Percentiles rank a stretch among this genome's conserved stretches.
Conservation (phyloP, 2,797 vertebrate species). For the Aphelocoma californica region DNA sequence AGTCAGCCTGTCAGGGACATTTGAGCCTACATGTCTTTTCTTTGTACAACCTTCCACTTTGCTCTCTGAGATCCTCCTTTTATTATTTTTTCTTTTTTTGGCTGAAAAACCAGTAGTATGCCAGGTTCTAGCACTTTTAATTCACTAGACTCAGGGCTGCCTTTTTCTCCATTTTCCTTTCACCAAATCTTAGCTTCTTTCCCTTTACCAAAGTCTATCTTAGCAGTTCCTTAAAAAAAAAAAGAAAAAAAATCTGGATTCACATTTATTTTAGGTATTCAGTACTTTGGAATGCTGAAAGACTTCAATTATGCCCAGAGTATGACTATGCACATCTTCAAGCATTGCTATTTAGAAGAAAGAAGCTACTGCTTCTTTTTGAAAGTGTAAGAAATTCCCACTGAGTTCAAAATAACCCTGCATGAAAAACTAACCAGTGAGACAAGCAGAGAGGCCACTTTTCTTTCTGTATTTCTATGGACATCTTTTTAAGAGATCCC, state of each 20-base stretch:
- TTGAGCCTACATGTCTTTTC: not conserved
- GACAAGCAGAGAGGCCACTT: not conserved
- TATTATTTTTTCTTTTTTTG: not conserved
- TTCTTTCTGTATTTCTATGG: constrained; percentile 30
- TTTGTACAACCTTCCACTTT: not conserved
- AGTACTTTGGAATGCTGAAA: constrained; percentile 27
- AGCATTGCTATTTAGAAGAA: constrained; percentile 9
- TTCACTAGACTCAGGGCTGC: not conserved
- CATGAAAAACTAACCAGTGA: not conserved
- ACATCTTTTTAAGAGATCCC: constrained; percentile 53
- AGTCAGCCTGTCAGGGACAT: not conserved
- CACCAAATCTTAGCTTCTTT: not conserved
- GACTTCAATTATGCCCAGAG: not conserved
- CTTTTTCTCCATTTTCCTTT: not conserved
- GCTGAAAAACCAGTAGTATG: not conserved
- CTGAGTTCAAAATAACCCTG: not conserved
- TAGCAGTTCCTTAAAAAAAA: not conserved
- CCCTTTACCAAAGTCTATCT: not conserved
- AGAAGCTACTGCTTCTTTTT: not conserved
- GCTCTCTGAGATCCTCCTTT: not conserved
- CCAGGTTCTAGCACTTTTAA: not conserved
- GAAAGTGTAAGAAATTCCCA: not conserved
- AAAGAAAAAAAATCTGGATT: not conserved
- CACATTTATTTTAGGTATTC: not conserved
- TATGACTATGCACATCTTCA: not conserved